phyloP scores from a whole-genome alignment of 2,113 vertebrate species.

The Promerops cafer region DNA sequence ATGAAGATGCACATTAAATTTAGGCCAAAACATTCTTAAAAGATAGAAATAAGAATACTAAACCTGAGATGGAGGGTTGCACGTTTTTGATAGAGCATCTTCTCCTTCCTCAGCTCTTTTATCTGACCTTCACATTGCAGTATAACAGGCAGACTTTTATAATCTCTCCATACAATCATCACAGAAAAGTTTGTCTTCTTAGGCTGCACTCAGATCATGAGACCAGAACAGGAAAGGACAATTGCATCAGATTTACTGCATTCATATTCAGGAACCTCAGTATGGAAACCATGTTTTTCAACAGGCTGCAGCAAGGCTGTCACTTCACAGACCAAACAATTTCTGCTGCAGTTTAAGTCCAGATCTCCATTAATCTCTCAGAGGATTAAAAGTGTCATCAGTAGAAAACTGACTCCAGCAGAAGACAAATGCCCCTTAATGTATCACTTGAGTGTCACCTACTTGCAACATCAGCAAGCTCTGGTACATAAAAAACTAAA shows the following conservation, averaged over 20 bases:
- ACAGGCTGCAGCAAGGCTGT: not conserved
- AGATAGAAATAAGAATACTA: not conserved
- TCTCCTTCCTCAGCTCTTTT: conserved; percentile 77
- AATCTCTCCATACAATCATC: conserved; percentile 55
- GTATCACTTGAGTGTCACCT: not conserved
- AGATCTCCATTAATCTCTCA: not conserved
- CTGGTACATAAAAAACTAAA: not conserved
- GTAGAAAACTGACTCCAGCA: not conserved
- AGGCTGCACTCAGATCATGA: conserved; percentile 31
- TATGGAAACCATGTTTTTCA: not conserved
- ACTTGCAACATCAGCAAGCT: not conserved
- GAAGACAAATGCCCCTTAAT: not conserved
- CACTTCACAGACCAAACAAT: not conserved
- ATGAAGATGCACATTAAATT: not conserved
- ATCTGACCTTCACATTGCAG: conserved; percentile 76
- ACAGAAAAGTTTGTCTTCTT: conserved; percentile 68
- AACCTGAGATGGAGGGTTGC: conserved; percentile 77
- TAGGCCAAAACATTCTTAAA: not conserved
- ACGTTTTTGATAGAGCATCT: conserved; percentile 74
- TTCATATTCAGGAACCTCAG: not conserved
- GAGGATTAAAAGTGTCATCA: not conserved
- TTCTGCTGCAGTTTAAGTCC: not conserved
- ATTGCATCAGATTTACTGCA: not conserved
- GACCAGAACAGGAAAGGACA: not conserved
- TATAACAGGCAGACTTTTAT: conserved; percentile 36